These are phyloP conservation scores for Microtus montanus DNA, from an alignment of 2,113 vertebrate species.

Conservation along the genomic window DNA sequence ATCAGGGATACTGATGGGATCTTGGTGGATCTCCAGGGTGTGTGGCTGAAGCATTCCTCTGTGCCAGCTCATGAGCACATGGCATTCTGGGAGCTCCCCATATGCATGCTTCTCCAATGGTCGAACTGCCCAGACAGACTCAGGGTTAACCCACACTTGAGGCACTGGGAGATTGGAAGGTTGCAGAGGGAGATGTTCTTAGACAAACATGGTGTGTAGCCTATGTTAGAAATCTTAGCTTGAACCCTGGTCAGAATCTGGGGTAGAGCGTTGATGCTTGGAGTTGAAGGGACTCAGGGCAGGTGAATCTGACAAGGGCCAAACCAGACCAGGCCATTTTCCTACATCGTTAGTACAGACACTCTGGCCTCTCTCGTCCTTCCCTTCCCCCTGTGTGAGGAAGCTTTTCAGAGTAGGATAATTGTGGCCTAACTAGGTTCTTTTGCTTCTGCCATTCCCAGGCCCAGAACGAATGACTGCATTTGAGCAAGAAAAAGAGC, in stretches of 20 bases:
- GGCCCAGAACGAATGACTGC: too few relatives aligned
- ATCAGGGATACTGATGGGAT: neutral
- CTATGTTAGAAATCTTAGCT: neutral
- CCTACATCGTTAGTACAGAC: neutral
- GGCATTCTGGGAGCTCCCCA: neutral
- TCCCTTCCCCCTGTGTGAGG: neutral
- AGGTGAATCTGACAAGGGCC: neutral
- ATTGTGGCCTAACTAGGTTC: neutral
- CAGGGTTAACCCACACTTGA: too few relatives aligned
- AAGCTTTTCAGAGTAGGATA: neutral
- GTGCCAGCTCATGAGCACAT: too few relatives aligned
- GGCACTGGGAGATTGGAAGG: neutral
- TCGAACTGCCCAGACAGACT: too few relatives aligned
- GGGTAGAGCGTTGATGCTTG: neutral
- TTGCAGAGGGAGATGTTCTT: neutral
- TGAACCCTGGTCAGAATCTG: neutral
- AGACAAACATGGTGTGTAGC: neutral
- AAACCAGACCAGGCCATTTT: too few relatives aligned
- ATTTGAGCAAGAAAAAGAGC: neutral
- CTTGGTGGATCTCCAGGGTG: too few relatives aligned
- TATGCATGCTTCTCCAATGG: neutral
- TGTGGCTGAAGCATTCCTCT: neutral
- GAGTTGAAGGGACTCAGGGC: neutral
- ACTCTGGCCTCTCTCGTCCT: neutral
- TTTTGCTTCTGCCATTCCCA: neutral